These are phyloP conservation scores for Lobophora halterata DNA, from an alignment of 2,888 invertebrate genomes.

Conservation along the genomic window DNA sequence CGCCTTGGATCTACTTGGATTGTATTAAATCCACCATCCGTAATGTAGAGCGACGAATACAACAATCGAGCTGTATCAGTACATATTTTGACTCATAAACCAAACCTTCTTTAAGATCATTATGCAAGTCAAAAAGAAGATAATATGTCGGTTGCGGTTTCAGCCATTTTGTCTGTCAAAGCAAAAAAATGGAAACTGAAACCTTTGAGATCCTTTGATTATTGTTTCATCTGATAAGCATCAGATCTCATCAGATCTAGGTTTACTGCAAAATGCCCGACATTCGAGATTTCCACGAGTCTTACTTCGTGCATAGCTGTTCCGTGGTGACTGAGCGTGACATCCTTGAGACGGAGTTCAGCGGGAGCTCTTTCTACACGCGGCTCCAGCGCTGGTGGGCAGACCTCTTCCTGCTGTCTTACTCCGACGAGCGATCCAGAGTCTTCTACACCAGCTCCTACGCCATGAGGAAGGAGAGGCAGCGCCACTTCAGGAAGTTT, in stretches of 20 bases:
- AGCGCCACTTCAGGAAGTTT: conserved; percentile 38
- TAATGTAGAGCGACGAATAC: too few relatives aligned
- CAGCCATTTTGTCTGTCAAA: too few relatives aligned
- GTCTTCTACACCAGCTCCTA: conserved; percentile 42
- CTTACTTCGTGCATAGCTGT: conserved; percentile 43
- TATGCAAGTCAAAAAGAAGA: too few relatives aligned
- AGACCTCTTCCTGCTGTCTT: conserved; percentile 42
- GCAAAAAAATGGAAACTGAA: too few relatives aligned
- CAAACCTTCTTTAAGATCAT: too few relatives aligned
- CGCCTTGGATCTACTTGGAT: too few relatives aligned
- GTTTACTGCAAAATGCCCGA: not conserved
- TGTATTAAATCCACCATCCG: too few relatives aligned
- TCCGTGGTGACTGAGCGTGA: conserved; percentile 39
- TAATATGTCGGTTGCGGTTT: too few relatives aligned
- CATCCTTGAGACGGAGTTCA: conserved; percentile 39
- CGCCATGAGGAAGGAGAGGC: conserved; percentile 40
- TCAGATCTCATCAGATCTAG: not conserved
- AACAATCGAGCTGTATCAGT: too few relatives aligned
- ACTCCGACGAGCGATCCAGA: conserved; percentile 33
- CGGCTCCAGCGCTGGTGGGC: conserved; percentile 41
- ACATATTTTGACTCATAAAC: too few relatives aligned
- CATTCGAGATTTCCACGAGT: conserved; percentile 28
- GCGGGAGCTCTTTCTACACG: conserved; percentile 23
- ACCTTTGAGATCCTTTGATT: too few relatives aligned
- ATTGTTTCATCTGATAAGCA: too few relatives aligned